Base-by-base conservation (phyloP, 2,797 vertebrate genomes). In the Oryzias sinensis region DNA sequence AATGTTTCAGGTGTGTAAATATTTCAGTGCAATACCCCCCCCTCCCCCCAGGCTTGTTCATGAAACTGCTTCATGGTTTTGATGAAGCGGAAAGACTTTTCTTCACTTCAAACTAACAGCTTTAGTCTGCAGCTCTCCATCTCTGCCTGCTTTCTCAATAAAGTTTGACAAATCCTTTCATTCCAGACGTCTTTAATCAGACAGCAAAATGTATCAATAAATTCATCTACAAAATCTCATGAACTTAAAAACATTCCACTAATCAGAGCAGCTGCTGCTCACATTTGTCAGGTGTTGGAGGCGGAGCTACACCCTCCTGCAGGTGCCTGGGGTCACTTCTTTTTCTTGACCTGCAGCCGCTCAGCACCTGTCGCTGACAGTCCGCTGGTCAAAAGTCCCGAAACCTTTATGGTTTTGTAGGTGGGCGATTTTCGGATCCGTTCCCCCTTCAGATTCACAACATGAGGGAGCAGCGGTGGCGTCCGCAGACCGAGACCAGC, bases 401-500 rank as follows among this genome's bases (percentile, higher is more conserved):
- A 60, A 1, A 81, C 83, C 18, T 79, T 95, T 79, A 85, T 78
- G 0, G 86, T 78, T 82, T 88, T 93, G 69, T 96, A 98, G 25
- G 91, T 89, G 0, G 88, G 53, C 0, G 89, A 89, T 51, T 89
- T 91, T 6, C 40, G 48, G 41, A 96, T 62, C 0, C 95, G 92
- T 2, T 90, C 2, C 33, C 96, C 95, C 78, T 92, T 95, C 74
- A 96, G 24, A 14, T 70, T 59, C n/a, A 93, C 80, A 1, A 98
- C 53, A 47, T 89, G 82, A 0, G 96, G 95, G 45, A 98, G 74
- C 24, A 98, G 91, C 0, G 96, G 86, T 0, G 95, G 93, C 4
- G 62, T 72, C 56, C 95, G 80, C 68, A 97, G 40, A 0, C 86
- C 65, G 49, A 94, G 37, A 0, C 56, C 44, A 0, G 87, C 91